phyloP scores from a whole-genome alignment of 2,888 invertebrate genomes.

The Napeogenes inachia region DNA sequence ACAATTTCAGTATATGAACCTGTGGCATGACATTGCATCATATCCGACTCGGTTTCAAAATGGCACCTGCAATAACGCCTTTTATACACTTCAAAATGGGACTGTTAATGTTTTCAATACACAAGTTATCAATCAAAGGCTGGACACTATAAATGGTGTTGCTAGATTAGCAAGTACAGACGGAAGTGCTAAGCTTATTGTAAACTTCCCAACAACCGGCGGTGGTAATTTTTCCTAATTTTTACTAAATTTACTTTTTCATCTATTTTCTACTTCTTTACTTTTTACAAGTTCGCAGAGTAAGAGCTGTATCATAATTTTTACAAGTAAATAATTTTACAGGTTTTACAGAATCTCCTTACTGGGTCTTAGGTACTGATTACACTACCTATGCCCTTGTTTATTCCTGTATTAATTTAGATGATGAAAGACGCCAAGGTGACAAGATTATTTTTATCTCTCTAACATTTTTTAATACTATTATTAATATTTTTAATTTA shows the following conservation, averaged over 20 bases:
- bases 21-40: constrained; percentile 52
- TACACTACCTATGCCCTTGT: constrained; percentile 79
- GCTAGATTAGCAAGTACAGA: constrained; percentile 67
- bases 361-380: constrained; percentile 82
- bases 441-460: constrained; percentile 8
- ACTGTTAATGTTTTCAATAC: constrained; percentile 39
- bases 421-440: constrained; percentile 47
- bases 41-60: constrained; percentile 48
- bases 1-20: constrained; percentile 45
- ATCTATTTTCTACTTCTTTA: too few species aligned
- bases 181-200: constrained; percentile 77
- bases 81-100: constrained; percentile 37
- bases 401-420: constrained; percentile 76
- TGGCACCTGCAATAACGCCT: constrained; percentile 52
- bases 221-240: constrained; percentile 33
- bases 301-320: too few species aligned
- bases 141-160: constrained; percentile 46
- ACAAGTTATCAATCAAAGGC: constrained; percentile 45
- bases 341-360: constrained; percentile 48
- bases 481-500: neutral
- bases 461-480: neutral
- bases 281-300: too few species aligned
- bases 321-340: constrained; percentile 9
- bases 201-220: constrained; percentile 77
- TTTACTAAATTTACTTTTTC: neutral